Conservation (phyloP, 2,113 vertebrate genomes). For the Equus quagga region DNA sequence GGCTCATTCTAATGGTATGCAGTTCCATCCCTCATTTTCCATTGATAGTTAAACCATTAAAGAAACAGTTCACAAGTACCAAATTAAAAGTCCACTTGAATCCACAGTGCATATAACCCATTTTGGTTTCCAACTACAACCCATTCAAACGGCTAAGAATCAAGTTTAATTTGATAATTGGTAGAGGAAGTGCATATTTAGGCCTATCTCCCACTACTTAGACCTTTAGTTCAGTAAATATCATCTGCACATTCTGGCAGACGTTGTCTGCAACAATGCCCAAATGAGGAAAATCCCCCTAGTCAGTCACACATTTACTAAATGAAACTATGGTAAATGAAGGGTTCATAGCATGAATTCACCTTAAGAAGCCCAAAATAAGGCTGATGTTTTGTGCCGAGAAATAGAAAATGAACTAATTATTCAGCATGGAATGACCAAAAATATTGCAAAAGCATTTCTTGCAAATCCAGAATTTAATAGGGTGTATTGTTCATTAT, state of each 20-base stretch:
- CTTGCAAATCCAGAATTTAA: constrained; percentile 72
- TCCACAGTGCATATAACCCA: constrained; percentile 72
- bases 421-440: constrained; percentile 41
- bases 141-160: constrained; percentile 81
- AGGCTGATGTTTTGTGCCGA: neutral
- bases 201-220: constrained; percentile 77
- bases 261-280: constrained; percentile 68
- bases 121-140: constrained; percentile 84
- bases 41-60: constrained; percentile 84
- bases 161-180: constrained; percentile 85
- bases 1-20: constrained; percentile 78
- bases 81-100: constrained; percentile 82
- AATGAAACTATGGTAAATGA: neutral
- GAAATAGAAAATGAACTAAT: constrained; percentile 45
- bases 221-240: constrained; percentile 83
- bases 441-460: constrained; percentile 57
- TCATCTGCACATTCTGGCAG: constrained; percentile 75
- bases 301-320: constrained; percentile 22
- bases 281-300: neutral
- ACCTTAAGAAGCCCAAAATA: constrained; percentile 12
- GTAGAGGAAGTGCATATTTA: constrained; percentile 77
- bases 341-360: neutral
- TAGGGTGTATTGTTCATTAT: constrained; percentile 65
- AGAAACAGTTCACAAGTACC: constrained; percentile 79
- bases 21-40: constrained; percentile 80